These are phyloP conservation scores for Gallinago nigripennis DNA, from an alignment of 2,797 vertebrate species.

Conservation along the genomic window DNA sequence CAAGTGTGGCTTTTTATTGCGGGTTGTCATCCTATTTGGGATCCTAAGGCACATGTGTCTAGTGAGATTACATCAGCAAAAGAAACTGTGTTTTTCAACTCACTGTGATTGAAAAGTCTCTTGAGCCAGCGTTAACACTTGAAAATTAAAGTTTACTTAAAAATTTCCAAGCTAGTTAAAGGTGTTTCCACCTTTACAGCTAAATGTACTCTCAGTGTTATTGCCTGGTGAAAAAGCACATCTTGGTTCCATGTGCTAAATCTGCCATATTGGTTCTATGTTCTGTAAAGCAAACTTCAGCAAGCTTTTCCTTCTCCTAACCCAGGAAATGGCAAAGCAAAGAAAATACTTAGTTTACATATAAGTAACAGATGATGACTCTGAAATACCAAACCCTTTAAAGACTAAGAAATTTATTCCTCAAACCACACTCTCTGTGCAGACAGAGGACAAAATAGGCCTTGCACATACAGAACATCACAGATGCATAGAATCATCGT, in stretches of 20 bases:
- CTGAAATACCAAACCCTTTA: background rate
- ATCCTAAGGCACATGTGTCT: background rate
- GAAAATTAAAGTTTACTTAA: background rate
- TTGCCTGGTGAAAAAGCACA: background rate
- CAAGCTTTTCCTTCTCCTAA: background rate
- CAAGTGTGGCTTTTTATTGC: background rate
- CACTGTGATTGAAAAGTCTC: background rate
- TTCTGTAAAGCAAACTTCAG: background rate
- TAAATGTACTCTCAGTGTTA: background rate
- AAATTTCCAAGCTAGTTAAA: background rate
- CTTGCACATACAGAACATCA: background rate
- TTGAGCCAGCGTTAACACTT: background rate
- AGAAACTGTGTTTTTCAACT: background rate
- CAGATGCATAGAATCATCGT: background rate
- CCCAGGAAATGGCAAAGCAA: background rate
- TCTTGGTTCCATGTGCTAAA: background rate
- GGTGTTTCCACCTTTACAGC: background rate
- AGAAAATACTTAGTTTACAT: background rate
- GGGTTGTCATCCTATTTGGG: background rate
- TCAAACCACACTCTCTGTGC: background rate
- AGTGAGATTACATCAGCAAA: background rate
- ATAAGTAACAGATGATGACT: background rate
- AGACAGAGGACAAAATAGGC: background rate
- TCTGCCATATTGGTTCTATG: background rate
- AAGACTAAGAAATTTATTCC: background rate